phyloP scores from a whole-genome alignment of 2,888 invertebrate species.

The Celastrina argiolus region DNA sequence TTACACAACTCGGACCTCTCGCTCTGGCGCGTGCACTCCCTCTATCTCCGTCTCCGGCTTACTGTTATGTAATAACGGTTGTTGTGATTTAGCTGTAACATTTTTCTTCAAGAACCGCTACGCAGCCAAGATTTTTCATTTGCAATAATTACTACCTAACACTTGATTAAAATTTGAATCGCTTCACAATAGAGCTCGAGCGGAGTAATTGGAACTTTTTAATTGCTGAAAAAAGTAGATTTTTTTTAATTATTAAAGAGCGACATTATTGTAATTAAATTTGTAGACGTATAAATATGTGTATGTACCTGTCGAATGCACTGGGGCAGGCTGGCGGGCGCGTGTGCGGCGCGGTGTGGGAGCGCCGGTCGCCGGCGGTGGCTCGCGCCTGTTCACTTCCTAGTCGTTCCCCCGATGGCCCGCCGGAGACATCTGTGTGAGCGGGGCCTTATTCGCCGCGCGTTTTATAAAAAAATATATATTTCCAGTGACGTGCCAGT shows the following conservation, averaged over 20 bases:
- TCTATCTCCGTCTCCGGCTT: slow-evolving; percentile 47
- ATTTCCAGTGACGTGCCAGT: slow-evolving; percentile 38
- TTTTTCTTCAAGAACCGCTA: slow-evolving; percentile 67
- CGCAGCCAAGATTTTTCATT: slow-evolving; percentile 45
- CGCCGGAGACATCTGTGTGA: slow-evolving; percentile 72
- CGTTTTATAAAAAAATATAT: slow-evolving; percentile 48
- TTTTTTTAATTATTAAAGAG: background rate
- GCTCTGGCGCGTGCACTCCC: slow-evolving; percentile 44
- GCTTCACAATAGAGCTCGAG: background rate
- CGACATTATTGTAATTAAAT: background rate
- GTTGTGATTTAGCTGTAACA: slow-evolving; percentile 72
- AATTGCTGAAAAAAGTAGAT: background rate
- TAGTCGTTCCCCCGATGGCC: slow-evolving; percentile 72
- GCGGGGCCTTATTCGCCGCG: slow-evolving; percentile 72
- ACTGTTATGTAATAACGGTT: slow-evolving; percentile 77
- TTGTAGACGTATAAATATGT: slow-evolving; percentile 55
- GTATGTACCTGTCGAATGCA: slow-evolving; percentile 64
- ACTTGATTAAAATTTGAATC: slow-evolving; percentile 28
- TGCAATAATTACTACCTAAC: slow-evolving; percentile 37
- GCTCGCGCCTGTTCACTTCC: slow-evolving; percentile 64
- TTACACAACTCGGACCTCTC: slow-evolving; percentile 69
- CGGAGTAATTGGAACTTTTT: background rate
- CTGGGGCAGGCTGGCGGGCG: slow-evolving; percentile 22
- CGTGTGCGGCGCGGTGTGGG: slow-evolving; percentile 36
- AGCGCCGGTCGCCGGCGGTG: slow-evolving; percentile 44